Conservation (phyloP, 2,797 vertebrate species). For the Sebastes jordani region DNA sequence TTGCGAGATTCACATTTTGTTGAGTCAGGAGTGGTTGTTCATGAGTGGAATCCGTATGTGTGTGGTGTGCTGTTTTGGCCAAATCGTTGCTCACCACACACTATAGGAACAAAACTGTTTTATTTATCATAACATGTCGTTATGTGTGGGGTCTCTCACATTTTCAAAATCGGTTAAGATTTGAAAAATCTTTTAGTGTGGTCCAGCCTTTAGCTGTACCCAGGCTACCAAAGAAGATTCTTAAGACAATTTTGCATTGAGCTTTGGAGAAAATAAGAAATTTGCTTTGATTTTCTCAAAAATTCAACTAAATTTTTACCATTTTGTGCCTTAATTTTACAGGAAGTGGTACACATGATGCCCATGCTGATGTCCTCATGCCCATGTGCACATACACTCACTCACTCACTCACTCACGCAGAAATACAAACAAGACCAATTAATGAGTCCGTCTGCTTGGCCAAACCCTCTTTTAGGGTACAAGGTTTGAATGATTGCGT, state of each 20-base stretch:
- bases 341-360: not conserved
- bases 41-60: no score
- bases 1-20: no score
- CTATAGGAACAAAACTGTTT: no score
- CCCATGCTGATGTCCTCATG: not conserved
- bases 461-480: not conserved
- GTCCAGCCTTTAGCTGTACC: not conserved
- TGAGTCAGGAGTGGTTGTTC: no score
- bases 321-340: not conserved
- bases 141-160: not conserved
- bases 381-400: not conserved
- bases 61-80: no score
- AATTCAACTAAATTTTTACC: not conserved
- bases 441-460: constrained; percentile 7
- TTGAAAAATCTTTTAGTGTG: no score
- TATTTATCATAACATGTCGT: no score
- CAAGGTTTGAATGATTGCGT: not conserved
- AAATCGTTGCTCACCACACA: no score
- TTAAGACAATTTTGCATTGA: not conserved
- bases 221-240: not conserved
- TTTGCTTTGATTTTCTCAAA: not conserved
- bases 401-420: not conserved
- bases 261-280: not conserved
- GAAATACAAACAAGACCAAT: not conserved
- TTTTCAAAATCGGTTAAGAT: not conserved